Percentiles rank a stretch among this genome's conserved stretches.
These are phyloP conservation scores for Pheosia tremula DNA, from an alignment of 2,888 invertebrate genomes.

Conservation along the genomic window DNA sequence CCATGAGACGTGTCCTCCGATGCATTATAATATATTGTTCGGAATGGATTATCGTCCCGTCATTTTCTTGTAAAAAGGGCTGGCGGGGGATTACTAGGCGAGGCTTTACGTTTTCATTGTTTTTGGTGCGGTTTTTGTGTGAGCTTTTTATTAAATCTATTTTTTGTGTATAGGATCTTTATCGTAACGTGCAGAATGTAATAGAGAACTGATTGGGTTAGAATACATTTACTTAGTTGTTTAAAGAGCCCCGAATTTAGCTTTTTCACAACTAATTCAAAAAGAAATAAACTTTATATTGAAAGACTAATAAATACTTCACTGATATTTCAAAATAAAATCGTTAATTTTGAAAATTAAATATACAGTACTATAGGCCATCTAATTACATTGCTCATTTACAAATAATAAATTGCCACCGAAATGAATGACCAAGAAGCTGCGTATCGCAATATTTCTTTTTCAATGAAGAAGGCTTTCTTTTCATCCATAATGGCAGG, in stretches of 20 bases:
- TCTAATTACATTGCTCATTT: neutral
- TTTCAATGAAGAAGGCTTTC: constrained; percentile 7
- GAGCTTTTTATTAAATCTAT: neutral
- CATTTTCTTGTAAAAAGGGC: constrained; percentile 54
- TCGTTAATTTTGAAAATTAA: neutral
- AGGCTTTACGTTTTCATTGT: neutral
- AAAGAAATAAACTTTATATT: too few relatives aligned
- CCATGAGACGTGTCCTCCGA: constrained; percentile 70
- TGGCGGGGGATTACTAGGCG: constrained; percentile 27
- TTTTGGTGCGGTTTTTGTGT: constrained; percentile 1
- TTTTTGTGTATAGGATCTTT: neutral
- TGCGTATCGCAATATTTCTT: constrained; percentile 8
- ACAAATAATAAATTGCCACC: neutral
- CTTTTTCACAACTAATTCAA: too few relatives aligned
- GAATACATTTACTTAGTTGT: too few relatives aligned
- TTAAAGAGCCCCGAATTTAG: too few relatives aligned
- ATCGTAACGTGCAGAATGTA: neutral
- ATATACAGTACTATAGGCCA: neutral
- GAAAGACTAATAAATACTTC: too few relatives aligned
- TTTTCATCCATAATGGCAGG: constrained; percentile 20
- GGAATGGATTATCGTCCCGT: constrained; percentile 58
- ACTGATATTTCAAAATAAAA: too few relatives aligned
- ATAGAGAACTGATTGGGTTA: too few relatives aligned
- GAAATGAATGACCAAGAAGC: neutral
- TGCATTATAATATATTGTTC: constrained; percentile 78